phyloP scores from a whole-genome alignment of 2,113 vertebrate species.

The Arenaria interpres region DNA sequence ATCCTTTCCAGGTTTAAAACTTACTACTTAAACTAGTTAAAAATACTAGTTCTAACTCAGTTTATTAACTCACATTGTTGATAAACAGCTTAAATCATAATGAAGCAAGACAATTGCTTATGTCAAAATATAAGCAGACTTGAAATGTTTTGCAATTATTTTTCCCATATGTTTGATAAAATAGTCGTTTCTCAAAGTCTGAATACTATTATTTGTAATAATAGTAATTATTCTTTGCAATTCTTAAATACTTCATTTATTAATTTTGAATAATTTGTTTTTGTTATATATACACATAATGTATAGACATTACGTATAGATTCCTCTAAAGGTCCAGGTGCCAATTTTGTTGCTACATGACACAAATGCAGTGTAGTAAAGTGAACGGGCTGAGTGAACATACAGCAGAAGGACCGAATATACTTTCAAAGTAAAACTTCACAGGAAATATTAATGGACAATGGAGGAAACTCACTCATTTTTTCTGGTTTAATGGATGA shows the following conservation, averaged over 20 bases:
- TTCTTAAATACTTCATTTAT: background rate
- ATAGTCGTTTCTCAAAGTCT: background rate
- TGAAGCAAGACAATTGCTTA: background rate
- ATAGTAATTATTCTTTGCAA: background rate
- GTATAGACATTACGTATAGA: background rate
- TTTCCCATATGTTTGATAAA: background rate
- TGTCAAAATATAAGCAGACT: background rate
- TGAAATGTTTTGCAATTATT: background rate
- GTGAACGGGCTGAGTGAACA: background rate
- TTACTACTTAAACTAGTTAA: background rate
- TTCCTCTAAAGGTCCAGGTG: background rate
- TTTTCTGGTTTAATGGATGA: background rate
- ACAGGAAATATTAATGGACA: background rate
- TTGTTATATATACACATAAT: background rate
- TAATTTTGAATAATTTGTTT: background rate
- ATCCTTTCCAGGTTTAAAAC: background rate
- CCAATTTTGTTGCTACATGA: background rate
- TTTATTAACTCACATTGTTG: background rate
- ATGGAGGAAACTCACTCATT: background rate
- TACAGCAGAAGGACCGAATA: background rate
- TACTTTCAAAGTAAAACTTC: background rate
- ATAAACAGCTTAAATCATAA: background rate
- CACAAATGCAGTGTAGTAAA: background rate
- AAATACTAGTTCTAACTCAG: background rate
- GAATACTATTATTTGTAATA: background rate